Base-by-base conservation (phyloP, 1,140 invertebrate species). In the Drosophila murphyi region DNA sequence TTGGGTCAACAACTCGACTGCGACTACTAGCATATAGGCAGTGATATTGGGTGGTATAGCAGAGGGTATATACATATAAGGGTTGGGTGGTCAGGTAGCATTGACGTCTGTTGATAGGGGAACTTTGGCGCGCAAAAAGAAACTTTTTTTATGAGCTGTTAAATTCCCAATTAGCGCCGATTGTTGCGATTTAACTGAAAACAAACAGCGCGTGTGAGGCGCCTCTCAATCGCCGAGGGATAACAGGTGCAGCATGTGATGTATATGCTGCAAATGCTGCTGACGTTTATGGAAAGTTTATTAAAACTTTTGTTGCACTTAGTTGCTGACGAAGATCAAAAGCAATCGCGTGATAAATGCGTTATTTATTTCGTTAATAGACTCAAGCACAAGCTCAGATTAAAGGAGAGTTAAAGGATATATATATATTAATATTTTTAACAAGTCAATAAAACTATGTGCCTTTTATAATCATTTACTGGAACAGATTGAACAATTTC, bases 81-180 rank as follows among this genome's bases (percentile, higher is more conserved):
- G 3, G 54, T 6, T 4, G 32, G 37, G 20, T 10, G 34, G 50
- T 32, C 28, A 34, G 8, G 10, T 54, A 5, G 37, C 39, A 35
- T 32, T 8, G 34, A 32, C 12, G 39, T 39, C 12, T 5, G 43
- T 47, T 41, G 43, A 43, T 20, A 10, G 47, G 12, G 55, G 29
- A 29, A 32, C 41, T 57, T 70, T 71, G 61, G 69, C 47, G 62
- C 50, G 56, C 55, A 51, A 56, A 68, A 76, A 67, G 59, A 37
- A 20, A 20, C 20, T 4, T 78, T 80, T 85, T 80, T 78, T 89
- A 88, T 79, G 72, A 89, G 85, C 78, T 89, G 80, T 89, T 89
- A 77, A 85, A 85, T 76, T 79, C 83, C 75, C 80, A 89, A 89
- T 89, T 89, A 89, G 85, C 81, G 80, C 62, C 81, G 78, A 89